Base-by-base conservation (phyloP, 2,113 vertebrate genomes). In the Microcebus griseorufus region DNA sequence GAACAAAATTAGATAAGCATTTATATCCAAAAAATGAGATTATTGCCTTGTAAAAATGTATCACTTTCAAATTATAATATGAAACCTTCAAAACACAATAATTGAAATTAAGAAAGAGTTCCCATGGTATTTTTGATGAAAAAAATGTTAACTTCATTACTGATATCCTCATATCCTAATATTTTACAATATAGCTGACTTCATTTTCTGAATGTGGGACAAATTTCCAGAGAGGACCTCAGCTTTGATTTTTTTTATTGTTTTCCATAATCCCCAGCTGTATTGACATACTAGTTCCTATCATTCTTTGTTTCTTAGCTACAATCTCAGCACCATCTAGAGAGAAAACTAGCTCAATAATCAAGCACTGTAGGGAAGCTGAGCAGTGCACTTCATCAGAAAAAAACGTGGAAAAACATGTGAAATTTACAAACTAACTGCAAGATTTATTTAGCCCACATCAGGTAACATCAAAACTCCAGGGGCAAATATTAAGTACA, bases 181-280 rank as follows among this genome's bases (percentile, higher is more conserved):
- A 60, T 90, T 94, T 79, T 62, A 94, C 93, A 90, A 93, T 81
- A 81, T 0, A 37, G 6, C 37, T 58, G 14, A 60, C n/a, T 53
- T 93, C 53, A 72, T 87, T 84, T 90, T 37, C 53, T 94, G 39
- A 88, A 2, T 70, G 4, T 84, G 2, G n/a, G 9, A 39, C 17
- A 95, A 64, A 90, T 95, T 95, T 93, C 18, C 64, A 95, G 22
- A 83, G 70, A 83, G 13, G 25, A 85, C 34, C 5, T n/a, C 25
- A 69, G 20, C 8, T 65, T 95, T 39, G 32, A 34, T 3, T 85
- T 60, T 90, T 16, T 29, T 53, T n/a, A n/a, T 58, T 92, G 16
- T 42, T 91, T 86, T 89, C n/a, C 48, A 67, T 80, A 91, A 88
- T 75, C 17, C 9, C 3, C 5, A 80, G 12, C 23, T 84, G 12